Percentiles rank a stretch among this genome's conserved stretches.
Conservation (phyloP, 1,140 invertebrate genomes). For the Vanessa tameamea region DNA sequence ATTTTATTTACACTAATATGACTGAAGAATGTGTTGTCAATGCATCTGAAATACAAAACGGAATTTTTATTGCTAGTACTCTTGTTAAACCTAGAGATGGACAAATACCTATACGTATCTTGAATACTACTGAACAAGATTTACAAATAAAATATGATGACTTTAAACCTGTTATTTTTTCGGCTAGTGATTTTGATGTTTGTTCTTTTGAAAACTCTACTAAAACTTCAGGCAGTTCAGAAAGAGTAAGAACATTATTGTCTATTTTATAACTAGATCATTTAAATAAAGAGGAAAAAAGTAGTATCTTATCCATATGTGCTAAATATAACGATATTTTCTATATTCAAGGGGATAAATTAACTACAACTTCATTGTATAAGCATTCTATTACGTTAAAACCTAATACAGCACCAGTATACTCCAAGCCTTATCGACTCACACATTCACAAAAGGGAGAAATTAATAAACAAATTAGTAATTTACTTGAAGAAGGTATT, state of each 20-base stretch:
- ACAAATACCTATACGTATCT: too few relatives aligned
- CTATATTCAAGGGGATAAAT: conserved; percentile 2
- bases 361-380: conserved; percentile 2
- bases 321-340: conserved; percentile 6
- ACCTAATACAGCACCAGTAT: conserved; percentile 1
- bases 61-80: too few relatives aligned
- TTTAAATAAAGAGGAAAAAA: conserved; percentile 2
- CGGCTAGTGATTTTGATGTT: conserved; percentile 1
- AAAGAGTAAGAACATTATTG: conserved; percentile 2
- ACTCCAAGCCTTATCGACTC: conserved; percentile 3
- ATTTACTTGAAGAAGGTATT: too few relatives aligned
- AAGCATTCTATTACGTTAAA: conserved; percentile 2
- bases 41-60: too few relatives aligned
- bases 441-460: neutral
- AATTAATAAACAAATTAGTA: too few relatives aligned
- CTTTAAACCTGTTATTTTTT: conserved; percentile 2
- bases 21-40: too few relatives aligned
- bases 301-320: conserved; percentile 5
- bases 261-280: conserved; percentile 1
- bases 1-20: too few relatives aligned
- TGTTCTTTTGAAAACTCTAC: conserved; percentile 1
- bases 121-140: neutral
- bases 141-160: conserved; percentile 1
- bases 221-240: neutral
- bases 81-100: too few relatives aligned